Base-by-base conservation (phyloP, 2,113 vertebrate species). In the Lophotis ruficrista region DNA sequence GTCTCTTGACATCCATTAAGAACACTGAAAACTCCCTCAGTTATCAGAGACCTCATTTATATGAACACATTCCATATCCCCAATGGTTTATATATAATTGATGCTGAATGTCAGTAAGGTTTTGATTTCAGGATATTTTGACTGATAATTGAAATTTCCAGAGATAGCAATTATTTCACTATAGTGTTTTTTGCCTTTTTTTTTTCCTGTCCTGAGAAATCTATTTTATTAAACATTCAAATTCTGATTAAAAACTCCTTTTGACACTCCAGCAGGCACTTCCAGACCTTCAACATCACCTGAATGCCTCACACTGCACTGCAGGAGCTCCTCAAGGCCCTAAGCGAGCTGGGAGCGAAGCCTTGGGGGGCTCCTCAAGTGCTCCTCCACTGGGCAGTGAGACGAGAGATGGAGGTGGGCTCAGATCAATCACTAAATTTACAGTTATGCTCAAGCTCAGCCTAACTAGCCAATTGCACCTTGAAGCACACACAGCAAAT, bases 31-130 rank as follows among this genome's bases (percentile, higher is more conserved):
- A 96, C 83, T 94, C 95, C 96, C 95, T 85, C 91, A 75, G 77
- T 96, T 95, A 96, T 94, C 89, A 95, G 68, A 96, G 89, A 89
- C 81, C 91, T 95, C 92, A 96, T 97, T 96, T 96, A 94, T 91
- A 91, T 54, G 96, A 97, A 85, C 89, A 70, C 72, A 93, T 75
- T 95, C 92, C 89, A 71, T 65, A 87, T 92, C 57, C 94, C 92
- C 54, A 80, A 14, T 87, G 95, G 80, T 71, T 96, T 95, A 73
- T 69, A 85, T 76, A 91, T 96, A 96, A 96, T 89, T 95, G 95
- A 93, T 86, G 89, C 94, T 95, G 94, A 94, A 94, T 89, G 83
- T 92, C 83, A 89, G 94, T 14, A 65, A 95, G 91, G 95, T 94
- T 96, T 94, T 92, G 95, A 96, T 96, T 96, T 87, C 77, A 80